phyloP scores from a whole-genome alignment of 2,113 vertebrate genomes.

The Phylloscopus trochilus region DNA sequence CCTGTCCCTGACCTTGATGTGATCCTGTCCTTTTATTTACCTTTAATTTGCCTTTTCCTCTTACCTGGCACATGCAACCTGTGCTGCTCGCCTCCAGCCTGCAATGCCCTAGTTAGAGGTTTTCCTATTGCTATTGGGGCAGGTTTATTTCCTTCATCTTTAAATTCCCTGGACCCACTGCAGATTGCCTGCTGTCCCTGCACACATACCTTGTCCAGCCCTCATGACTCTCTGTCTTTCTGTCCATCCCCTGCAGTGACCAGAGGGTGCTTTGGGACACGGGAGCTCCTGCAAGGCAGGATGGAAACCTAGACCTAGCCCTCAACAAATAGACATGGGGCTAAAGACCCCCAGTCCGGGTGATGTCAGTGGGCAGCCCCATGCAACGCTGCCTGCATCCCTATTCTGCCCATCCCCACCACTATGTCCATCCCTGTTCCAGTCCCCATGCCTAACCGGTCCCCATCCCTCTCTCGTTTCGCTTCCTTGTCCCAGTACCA shows the following conservation, averaged over 20 bases:
- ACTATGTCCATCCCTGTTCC: neutral
- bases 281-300: neutral
- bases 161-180: no score
- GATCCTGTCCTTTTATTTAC: neutral
- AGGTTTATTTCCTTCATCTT: neutral
- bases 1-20: rapidly evolving
- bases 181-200: neutral
- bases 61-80: rapidly evolving
- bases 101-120: neutral
- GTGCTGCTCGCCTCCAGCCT: neutral
- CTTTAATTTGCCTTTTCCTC: neutral
- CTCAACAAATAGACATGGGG: neutral
- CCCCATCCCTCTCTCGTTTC: rapidly evolving
- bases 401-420: neutral
- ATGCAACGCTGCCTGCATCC: rapidly evolving
- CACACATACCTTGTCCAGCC: neutral
- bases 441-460: neutral
- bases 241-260: no score
- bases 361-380: neutral
- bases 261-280: neutral
- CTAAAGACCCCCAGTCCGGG: neutral
- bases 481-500: rapidly evolving
- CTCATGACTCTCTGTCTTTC: rapidly evolving
- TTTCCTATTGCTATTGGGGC: neutral
- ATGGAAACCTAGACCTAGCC: neutral